These are phyloP conservation scores for Galleria mellonella DNA, from an alignment of 1,140 invertebrate genomes.

Conservation along the genomic window DNA sequence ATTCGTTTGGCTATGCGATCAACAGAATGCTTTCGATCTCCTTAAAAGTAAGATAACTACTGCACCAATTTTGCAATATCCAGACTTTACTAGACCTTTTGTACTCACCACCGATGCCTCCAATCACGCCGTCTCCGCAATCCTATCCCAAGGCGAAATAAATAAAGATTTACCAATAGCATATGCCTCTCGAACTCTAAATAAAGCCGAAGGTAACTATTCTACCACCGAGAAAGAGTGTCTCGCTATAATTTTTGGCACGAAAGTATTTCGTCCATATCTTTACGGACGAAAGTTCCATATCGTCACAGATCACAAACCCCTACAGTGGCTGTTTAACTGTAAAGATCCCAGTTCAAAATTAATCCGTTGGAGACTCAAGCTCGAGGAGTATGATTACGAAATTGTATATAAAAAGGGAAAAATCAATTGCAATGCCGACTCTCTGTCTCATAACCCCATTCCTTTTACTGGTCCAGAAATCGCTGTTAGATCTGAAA, in stretches of 20 bases:
- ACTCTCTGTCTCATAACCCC: constrained; percentile 1
- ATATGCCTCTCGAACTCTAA: too few relatives aligned
- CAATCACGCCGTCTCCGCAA: not conserved
- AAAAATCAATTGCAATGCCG: not conserved
- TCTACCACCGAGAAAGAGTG: too few relatives aligned
- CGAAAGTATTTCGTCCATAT: too few relatives aligned
- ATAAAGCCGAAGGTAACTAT: too few relatives aligned
- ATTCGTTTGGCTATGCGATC: not conserved
- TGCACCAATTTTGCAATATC: not conserved
- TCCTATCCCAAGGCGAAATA: too few relatives aligned
- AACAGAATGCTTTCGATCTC: not conserved
- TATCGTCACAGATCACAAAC: constrained; percentile 70
- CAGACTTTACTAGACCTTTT: not conserved
- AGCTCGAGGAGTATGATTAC: constrained; percentile 6
- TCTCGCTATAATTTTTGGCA: too few relatives aligned
- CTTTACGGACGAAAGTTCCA: constrained; percentile 65
- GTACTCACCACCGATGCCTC: not conserved
- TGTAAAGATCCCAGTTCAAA: constrained; percentile 42
- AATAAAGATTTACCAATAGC: not conserved
- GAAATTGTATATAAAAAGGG: not conserved
- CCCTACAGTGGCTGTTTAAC: constrained; percentile 63
- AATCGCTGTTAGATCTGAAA: too few relatives aligned
- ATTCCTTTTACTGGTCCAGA: too few relatives aligned
- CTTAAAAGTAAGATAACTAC: not conserved
- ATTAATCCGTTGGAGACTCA: not conserved